Percentiles rank a stretch among this genome's conserved stretches.
These are phyloP conservation scores for Dolichomitus sp. DNA, from an alignment of 2,888 invertebrate species.

Conservation along the genomic window DNA sequence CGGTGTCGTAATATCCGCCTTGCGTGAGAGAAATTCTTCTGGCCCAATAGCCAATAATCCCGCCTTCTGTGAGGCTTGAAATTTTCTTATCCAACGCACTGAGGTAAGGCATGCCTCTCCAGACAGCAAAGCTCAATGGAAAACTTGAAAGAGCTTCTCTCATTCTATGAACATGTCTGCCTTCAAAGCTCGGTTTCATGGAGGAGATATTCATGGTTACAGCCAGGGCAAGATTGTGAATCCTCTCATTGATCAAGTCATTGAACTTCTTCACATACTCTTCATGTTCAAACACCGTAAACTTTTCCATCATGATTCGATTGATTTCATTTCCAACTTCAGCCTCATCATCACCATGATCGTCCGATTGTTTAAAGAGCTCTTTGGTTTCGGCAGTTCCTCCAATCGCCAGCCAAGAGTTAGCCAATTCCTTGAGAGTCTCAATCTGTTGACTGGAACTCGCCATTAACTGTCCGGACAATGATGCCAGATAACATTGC, in stretches of 20 bases:
- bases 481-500: constrained; percentile 80
- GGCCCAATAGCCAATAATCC: constrained; percentile 73
- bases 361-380: constrained; percentile 66
- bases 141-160: constrained; percentile 73
- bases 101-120: constrained; percentile 77
- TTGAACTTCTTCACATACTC: constrained; percentile 67
- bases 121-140: constrained; percentile 77
- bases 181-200: constrained; percentile 55
- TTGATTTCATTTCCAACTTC: constrained; percentile 79
- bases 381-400: constrained; percentile 70
- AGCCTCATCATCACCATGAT: neutral
- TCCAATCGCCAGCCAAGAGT: constrained; percentile 72
- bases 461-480: constrained; percentile 79
- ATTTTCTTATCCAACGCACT: constrained; percentile 72
- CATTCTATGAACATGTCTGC: constrained; percentile 73
- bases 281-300: constrained; percentile 67
- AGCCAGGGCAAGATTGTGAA: constrained; percentile 74
- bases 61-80: constrained; percentile 69
- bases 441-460: constrained; percentile 72
- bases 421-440: constrained; percentile 73
- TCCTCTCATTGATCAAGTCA: constrained; percentile 73
- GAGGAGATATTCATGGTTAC: constrained; percentile 76
- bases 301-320: constrained; percentile 62
- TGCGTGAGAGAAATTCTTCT: constrained; percentile 6
- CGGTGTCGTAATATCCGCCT: constrained; percentile 30